Evolutionary conservation across 1,140 invertebrate species (phyloP), one percentile per base, ranked within the genome.

Genomic region (Uloborus diversus): DNA sequence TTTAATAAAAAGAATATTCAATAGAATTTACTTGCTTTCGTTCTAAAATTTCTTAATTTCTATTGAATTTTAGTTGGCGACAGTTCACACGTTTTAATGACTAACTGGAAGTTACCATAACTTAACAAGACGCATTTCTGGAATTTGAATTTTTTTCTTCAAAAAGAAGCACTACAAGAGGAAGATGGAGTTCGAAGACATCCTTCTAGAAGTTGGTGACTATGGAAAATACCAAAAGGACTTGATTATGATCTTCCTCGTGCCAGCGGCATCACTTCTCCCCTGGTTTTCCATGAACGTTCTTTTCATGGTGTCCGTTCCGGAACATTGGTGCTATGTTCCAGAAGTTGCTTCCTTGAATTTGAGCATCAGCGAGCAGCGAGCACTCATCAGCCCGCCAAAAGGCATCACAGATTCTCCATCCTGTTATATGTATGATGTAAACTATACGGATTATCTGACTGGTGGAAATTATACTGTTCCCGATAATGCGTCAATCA

Each of bases 111-210:
- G n/a, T n/a, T n/a, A n/a, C n/a, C n/a, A n/a, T n/a, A n/a, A n/a
- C n/a, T n/a, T n/a, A n/a, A n/a, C n/a, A n/a, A n/a, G n/a, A n/a
- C n/a, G n/a, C n/a, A n/a, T n/a, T n/a, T n/a, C n/a, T n/a, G n/a
- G n/a, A n/a, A n/a, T n/a, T n/a, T n/a, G n/a, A n/a, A n/a, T n/a
- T n/a, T n/a, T n/a, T n/a, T n/a, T n/a, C n/a, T n/a, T n/a, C n/a
- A n/a, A n/a, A n/a, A n/a, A n/a, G n/a, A n/a, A n/a, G n/a, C n/a
- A n/a, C n/a, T n/a, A n/a, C n/a, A n/a, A n/a, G n/a, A n/a, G n/a
- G n/a, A n/a, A n/a, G n/a, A 90, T 91, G 88, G 87, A 90, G 83
- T 89, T 90, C 80, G 89, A 90, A 84, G 86, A 88, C 59, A 85
- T 90, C 47, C 84, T 91, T 9, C 86, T 86, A 20, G 87, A 90